phyloP scores from a whole-genome alignment of 2,797 vertebrate species.

The Typhlichthys eigenmanni region DNA sequence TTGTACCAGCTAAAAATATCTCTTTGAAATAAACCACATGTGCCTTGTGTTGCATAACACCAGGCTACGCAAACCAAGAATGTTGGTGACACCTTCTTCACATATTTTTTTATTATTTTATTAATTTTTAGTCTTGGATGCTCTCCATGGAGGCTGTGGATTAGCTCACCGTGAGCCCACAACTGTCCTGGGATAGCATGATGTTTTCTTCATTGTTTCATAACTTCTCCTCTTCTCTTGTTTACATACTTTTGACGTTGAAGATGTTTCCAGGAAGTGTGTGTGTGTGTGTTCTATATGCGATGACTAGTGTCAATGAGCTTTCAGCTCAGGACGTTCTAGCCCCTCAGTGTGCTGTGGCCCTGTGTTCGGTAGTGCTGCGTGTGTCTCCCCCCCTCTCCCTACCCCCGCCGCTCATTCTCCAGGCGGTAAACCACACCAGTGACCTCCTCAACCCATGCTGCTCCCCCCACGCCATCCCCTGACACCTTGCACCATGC shows the following conservation, averaged over 20 bases:
- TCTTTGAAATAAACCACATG: constrained; percentile 74
- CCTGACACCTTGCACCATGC: constrained; percentile 51
- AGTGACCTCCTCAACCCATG: constrained; percentile 46
- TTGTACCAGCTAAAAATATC: constrained; percentile 75
- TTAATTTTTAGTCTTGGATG: background rate
- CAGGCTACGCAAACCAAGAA: constrained; percentile 36
- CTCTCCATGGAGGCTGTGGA: background rate
- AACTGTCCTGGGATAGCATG: background rate
- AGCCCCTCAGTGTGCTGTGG: constrained; percentile 18
- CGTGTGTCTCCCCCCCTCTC: constrained; percentile 30
- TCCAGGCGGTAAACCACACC: constrained; percentile 47
- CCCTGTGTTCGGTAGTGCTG: constrained; percentile 18
- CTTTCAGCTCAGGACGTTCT: constrained; percentile 41
- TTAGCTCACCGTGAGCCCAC: background rate
- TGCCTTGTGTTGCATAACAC: constrained; percentile 65
- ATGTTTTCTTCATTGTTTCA: constrained; percentile 25
- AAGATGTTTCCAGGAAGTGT: constrained; percentile 43
- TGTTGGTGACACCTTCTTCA: constrained; percentile 24
- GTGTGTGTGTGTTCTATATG: constrained; percentile 17
- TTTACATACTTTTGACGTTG: constrained; percentile 44
- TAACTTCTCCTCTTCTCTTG: constrained; percentile 27
- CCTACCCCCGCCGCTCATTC: constrained; percentile 47
- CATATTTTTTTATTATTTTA: too few species aligned
- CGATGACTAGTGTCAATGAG: constrained; percentile 43
- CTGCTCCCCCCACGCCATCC: constrained; percentile 24